These are phyloP conservation scores for Atrina japonica DNA, from an alignment of 2,888 invertebrate genomes.

Conservation along the genomic window DNA sequence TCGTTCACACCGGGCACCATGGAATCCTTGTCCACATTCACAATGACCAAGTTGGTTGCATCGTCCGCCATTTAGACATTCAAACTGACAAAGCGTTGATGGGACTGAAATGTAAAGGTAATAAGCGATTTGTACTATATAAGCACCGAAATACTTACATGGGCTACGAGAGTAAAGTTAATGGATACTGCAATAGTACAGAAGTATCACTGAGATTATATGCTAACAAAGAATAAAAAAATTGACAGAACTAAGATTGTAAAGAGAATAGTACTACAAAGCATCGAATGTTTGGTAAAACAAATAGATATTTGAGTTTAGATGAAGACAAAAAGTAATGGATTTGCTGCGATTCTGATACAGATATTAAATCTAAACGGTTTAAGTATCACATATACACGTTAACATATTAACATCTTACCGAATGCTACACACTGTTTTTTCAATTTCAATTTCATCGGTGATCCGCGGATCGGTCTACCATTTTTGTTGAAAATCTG, in stretches of 20 bases:
- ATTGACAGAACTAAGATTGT: too few relatives aligned
- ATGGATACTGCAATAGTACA: not conserved
- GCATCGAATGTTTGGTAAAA: too few relatives aligned
- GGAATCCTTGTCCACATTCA: conserved; percentile 90
- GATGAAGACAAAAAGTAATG: too few relatives aligned
- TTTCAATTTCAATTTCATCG: conserved; percentile 73
- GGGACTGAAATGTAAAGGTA: conserved; percentile 54
- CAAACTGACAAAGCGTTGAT: conserved; percentile 92
- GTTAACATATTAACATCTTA: too few relatives aligned
- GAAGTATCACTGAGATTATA: not conserved
- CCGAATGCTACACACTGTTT: conserved; percentile 77
- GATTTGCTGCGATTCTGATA: too few relatives aligned
- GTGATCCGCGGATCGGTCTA: conserved; percentile 71
- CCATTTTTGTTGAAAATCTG: conserved; percentile 70
- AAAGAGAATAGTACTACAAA: too few relatives aligned
- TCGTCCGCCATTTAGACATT: conserved; percentile 93
- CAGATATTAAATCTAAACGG: too few relatives aligned
- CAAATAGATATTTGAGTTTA: too few relatives aligned
- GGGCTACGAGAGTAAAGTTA: too few relatives aligned
- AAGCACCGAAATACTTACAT: too few relatives aligned
- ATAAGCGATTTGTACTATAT: too few relatives aligned
- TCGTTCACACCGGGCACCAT: conserved; percentile 95
- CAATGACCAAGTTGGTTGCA: conserved; percentile 95
- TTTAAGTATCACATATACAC: too few relatives aligned
- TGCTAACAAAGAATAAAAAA: not conserved